A percentile compares a stretch with the other conserved stretches of the same genome.
Conservation (phyloP, 2,888 invertebrate genomes). For the Agrotis ipsilon region DNA sequence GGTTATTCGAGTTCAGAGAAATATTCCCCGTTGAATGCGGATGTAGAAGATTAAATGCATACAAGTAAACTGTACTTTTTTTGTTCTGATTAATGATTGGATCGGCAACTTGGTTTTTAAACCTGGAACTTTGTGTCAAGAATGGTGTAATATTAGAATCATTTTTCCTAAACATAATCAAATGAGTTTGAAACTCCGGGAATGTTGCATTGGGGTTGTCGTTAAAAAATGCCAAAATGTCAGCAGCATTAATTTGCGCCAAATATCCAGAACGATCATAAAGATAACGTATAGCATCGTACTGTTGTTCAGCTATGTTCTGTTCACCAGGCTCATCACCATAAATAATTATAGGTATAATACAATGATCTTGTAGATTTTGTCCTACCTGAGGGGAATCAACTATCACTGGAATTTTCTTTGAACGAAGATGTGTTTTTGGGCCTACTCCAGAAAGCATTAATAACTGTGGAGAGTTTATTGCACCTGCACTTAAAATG, state of each 20-base stretch:
- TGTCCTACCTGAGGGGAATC: conserved; percentile 87
- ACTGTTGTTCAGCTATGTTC: conserved; percentile 66
- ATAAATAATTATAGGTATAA: conserved; percentile 79
- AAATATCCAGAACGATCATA: conserved; percentile 88
- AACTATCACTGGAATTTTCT: conserved; percentile 78
- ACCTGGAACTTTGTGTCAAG: conserved; percentile 48
- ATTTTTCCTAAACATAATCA: conserved; percentile 73
- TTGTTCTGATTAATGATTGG: conserved; percentile 67
- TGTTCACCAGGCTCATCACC: conserved; percentile 72
- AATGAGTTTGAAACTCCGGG: conserved; percentile 77
- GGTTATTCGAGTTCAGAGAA: conserved; percentile 89
- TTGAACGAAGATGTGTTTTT: conserved; percentile 75
- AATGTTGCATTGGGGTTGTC: conserved; percentile 70
- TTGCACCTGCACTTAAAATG: conserved; percentile 85
- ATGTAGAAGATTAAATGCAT: conserved; percentile 80
- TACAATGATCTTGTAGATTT: conserved; percentile 90
- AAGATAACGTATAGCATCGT: conserved; percentile 86
- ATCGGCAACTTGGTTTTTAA: conserved; percentile 62
- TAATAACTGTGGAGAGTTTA: conserved; percentile 88
- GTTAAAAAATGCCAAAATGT: conserved; percentile 82
- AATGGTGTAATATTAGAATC: conserved; percentile 47
- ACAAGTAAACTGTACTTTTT: conserved; percentile 75
- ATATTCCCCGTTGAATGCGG: conserved; percentile 91
- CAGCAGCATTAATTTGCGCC: conserved; percentile 87
- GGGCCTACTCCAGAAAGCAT: conserved; percentile 90